Evolutionary conservation across 2,888 invertebrate genomes (phyloP).

Genomic region (Scelioninae gen. 1): DNA sequence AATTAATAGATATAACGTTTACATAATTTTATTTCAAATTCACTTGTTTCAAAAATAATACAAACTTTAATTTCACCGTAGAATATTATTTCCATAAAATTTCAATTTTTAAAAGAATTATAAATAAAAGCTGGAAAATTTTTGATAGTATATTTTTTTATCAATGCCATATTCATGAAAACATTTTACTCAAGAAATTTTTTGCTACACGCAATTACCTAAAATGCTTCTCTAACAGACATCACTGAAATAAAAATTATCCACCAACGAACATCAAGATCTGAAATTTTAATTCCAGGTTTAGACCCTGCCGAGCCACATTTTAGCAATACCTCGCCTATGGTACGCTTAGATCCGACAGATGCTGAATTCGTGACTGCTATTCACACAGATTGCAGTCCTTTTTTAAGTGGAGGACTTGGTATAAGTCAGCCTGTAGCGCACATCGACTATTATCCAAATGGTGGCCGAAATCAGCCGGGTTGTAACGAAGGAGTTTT

Average conservation of each 20-base stretch:
- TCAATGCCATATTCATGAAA: too few relatives aligned
- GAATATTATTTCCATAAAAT: too few relatives aligned
- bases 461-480: constrained; percentile 93
- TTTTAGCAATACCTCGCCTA: constrained; percentile 91
- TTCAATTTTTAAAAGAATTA: too few relatives aligned
- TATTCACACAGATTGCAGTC: constrained; percentile 94
- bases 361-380: constrained; percentile 96
- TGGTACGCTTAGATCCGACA: constrained; percentile 92
- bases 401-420: constrained; percentile 90
- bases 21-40: too few relatives aligned
- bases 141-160: too few relatives aligned
- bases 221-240: constrained; percentile 1
- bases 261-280: constrained; percentile 20
- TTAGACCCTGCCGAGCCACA: constrained; percentile 97
- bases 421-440: constrained; percentile 93
- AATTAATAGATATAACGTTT: neutral
- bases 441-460: constrained; percentile 96
- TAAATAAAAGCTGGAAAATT: too few relatives aligned
- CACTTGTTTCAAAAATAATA: too few relatives aligned
- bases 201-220: too few relatives aligned
- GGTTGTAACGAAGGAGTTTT: constrained; percentile 87
- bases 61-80: too few relatives aligned
- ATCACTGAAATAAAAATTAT: constrained; percentile 22
- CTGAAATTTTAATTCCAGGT: constrained; percentile 80
- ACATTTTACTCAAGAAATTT: too few relatives aligned